Base-by-base conservation (phyloP, 2,888 invertebrate genomes). In the Melanchra persicariae region DNA sequence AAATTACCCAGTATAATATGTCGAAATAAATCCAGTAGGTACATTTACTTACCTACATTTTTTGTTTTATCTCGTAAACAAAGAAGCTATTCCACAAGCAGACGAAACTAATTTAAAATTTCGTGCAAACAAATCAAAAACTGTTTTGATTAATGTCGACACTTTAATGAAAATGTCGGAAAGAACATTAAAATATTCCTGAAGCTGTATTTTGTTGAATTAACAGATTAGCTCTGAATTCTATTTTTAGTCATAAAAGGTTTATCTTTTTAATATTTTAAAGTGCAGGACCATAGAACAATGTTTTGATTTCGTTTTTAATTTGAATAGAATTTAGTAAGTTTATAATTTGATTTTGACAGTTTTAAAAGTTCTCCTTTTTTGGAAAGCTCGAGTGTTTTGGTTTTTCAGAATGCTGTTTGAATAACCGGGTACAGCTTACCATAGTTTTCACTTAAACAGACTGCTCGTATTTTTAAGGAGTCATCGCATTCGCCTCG, bases 51-150 rank as follows among this genome's bases (percentile, higher is more conserved):
- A 8, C 19, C 1, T 45, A 19, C 19, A 2, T 45, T 19, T 3
- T 26, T 71, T 47, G 12, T 17, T 37, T 17, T 0, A 30, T 43
- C 10, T 43, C 22, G 2, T 30, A 22, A 49, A 34, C 64, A 72
- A 73, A 64, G 2, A 43, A 73, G 64, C 65, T 47, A 73, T 49
- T 73, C 9, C 0, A 10, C 47, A 47, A 65, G 19, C 43, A 34
- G 43, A 49, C 43, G 3, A 43, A 1, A 19, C 15, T 26, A 17
- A 55, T 72, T 47, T n/a, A 22, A 70, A 72, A 17, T 12, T 15
- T 30, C 5, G 17, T 8, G 47, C n/a, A 49, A 57, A 49, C 19
- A 55, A 64, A 62, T 8, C 30, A 6, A 5, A 34, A 43, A 24
- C n/a, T 30, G 26, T 54, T 47, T 62, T 72, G 45, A 63, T 72